Conservation (phyloP, 1,140 invertebrate species). For the Leptoteleia sp. region DNA sequence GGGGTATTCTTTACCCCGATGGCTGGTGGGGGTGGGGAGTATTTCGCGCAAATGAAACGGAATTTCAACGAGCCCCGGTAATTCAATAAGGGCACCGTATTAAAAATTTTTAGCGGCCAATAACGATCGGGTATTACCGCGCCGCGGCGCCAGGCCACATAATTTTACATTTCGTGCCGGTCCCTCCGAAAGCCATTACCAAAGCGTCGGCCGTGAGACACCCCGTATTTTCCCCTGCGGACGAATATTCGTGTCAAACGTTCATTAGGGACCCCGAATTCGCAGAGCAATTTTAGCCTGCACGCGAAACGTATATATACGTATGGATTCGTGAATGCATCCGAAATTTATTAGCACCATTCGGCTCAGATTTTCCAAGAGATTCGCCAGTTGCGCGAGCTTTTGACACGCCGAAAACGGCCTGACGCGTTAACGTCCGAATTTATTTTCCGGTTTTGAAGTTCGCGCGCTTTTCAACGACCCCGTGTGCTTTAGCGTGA, state of each 20-base stretch:
- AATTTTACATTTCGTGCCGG: slow-evolving; percentile 61
- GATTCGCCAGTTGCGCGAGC: slow-evolving; percentile 51
- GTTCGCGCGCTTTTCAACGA: slow-evolving; percentile 14
- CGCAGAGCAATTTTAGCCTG: slow-evolving; percentile 58
- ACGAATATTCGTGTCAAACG: slow-evolving; percentile 68
- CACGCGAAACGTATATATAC: slow-evolving; percentile 57
- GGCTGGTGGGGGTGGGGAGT: neutral
- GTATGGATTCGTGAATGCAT: slow-evolving; percentile 64
- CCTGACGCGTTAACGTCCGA: slow-evolving; percentile 5
- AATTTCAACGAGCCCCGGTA: slow-evolving; percentile 29
- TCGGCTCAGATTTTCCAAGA: slow-evolving; percentile 65
- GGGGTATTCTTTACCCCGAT: slow-evolving; percentile 16
- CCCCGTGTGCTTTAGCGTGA: no score
- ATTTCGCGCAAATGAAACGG: slow-evolving; percentile 22
- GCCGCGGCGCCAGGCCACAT: slow-evolving; percentile 34
- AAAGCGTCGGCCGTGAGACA: slow-evolving; percentile 62
- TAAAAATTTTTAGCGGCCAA: slow-evolving; percentile 51
- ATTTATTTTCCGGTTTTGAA: slow-evolving; percentile 34
- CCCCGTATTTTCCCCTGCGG: slow-evolving; percentile 56
- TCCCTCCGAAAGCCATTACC: slow-evolving; percentile 56
- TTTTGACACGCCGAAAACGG: slow-evolving; percentile 57
- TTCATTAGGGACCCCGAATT: slow-evolving; percentile 66
- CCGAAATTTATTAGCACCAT: slow-evolving; percentile 67
- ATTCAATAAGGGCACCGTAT: slow-evolving; percentile 54
- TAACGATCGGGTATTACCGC: slow-evolving; percentile 54